Percentiles rank a stretch among this genome's conserved stretches.
Evolutionary conservation across 2,888 invertebrate genomes (phyloP).

Genomic region (Diarsia mendica): DNA sequence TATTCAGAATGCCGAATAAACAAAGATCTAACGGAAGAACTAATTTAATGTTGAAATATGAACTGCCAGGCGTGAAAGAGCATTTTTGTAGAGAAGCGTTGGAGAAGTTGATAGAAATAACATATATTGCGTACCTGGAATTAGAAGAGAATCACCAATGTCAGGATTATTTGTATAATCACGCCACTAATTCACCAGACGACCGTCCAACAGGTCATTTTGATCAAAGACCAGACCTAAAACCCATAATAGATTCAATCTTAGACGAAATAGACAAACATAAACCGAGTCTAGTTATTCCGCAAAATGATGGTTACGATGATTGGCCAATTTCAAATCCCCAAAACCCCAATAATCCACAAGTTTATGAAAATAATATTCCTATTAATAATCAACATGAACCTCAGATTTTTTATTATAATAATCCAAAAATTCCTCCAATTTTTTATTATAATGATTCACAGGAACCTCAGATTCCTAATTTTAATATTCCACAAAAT

Average conservation of each 20-base stretch:
- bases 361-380: constrained; percentile 7
- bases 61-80: constrained; percentile 62
- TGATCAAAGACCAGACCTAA: constrained; percentile 26
- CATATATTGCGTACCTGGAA: constrained; percentile 64
- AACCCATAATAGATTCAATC: constrained; percentile 38
- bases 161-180: constrained; percentile 47
- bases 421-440: not conserved
- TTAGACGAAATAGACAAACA: constrained; percentile 36
- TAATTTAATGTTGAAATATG: constrained; percentile 66
- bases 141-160: constrained; percentile 65
- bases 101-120: constrained; percentile 64
- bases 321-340: not conserved
- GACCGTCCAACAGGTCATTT: constrained; percentile 40
- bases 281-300: constrained; percentile 4
- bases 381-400: not conserved
- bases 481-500: not conserved
- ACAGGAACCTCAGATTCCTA: not conserved
- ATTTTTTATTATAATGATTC: too few species aligned
- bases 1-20: constrained; percentile 35
- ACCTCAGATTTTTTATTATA: constrained; percentile 4
- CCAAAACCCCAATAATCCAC: constrained; percentile 3
- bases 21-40: constrained; percentile 42
- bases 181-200: constrained; percentile 36
- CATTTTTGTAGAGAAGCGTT: constrained; percentile 68
- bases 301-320: constrained; percentile 16